Conservation (phyloP, 2,113 vertebrate species). For the Morone saxatilis region DNA sequence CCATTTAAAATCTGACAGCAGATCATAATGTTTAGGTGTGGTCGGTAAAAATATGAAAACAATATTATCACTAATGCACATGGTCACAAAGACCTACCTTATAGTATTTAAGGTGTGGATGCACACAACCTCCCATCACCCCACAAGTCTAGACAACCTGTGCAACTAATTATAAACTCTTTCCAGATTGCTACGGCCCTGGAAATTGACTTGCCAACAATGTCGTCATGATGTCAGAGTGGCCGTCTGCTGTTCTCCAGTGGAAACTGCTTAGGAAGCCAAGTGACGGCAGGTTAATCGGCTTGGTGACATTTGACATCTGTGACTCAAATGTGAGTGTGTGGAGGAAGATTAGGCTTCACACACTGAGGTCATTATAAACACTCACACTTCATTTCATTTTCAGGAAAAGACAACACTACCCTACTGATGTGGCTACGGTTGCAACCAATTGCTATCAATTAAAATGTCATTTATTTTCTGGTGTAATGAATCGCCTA, state of each 20-base stretch:
- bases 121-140: neutral
- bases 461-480: neutral
- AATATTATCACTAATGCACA: neutral
- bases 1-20: neutral
- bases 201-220: conserved; percentile 14
- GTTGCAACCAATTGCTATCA: neutral
- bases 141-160: conserved; percentile 28
- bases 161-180: conserved; percentile 10
- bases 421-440: neutral
- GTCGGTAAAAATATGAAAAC: neutral
- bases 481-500: neutral
- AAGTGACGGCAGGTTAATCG: conserved; percentile 72
- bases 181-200: neutral
- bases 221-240: conserved; percentile 41
- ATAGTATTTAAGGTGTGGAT: neutral
- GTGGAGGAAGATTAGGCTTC: conserved; percentile 11
- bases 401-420: neutral
- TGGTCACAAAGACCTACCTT: neutral
- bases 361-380: neutral
- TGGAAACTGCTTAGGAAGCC: conserved; percentile 63
- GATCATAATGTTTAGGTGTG: neutral
- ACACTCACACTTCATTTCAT: neutral
- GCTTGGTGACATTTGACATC: conserved; percentile 76
- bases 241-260: conserved; percentile 25
- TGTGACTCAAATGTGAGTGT: conserved; percentile 50